Base-by-base conservation (phyloP, 2,113 vertebrate genomes). In the Melanerpes formicivorus region DNA sequence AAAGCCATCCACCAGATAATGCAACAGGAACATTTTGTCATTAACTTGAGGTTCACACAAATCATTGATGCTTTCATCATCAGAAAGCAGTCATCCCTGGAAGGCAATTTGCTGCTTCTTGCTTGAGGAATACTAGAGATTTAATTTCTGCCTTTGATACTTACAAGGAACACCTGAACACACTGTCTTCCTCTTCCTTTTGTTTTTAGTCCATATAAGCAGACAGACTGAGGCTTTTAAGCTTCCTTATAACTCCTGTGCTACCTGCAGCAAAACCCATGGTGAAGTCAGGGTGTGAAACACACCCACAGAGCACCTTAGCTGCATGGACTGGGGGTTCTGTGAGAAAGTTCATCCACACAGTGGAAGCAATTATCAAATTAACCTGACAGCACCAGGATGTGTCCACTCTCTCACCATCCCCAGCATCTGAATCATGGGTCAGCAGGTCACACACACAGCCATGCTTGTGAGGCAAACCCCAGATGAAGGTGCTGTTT, bases 361-460 rank as follows among this genome's bases (percentile, higher is more conserved):
- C 65, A 69, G 52, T 3, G 32, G 21, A 86, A 66, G 50, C n/a
- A 52, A 65, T 4, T 46, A 58, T 9, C 60, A 75, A 63, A 83
- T 7, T 25, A 63, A 52, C 23, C 42, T 37, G 27, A 67, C 37
- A 81, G 90, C 34, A 26, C 32, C 58, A 83, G 22, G 13, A 21
- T 25, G n/a, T 4, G 65, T 63, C 30, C 56, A 34, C 80, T 50
- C 29, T 5, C 63, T 27, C 37, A 66, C 65, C 37, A 25, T 42
- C 7, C 42, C 10, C n/a, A 77, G 30, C n/a, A 78, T 17, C 58
- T 67, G n/a, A 66, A 77, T 63, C 32, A 3, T 5, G 2, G 9
- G 14, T 26, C 56, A 60, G 14, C 2, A 54, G 32, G 52, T 50
- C 9, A 60, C 72, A 26, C 0, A 0, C 11, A 23, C 26, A 46